A percentile compares a stretch with the other conserved stretches of the same genome.
Conservation (phyloP, 1,140 invertebrate species). For the Drosophila arizonae region DNA sequence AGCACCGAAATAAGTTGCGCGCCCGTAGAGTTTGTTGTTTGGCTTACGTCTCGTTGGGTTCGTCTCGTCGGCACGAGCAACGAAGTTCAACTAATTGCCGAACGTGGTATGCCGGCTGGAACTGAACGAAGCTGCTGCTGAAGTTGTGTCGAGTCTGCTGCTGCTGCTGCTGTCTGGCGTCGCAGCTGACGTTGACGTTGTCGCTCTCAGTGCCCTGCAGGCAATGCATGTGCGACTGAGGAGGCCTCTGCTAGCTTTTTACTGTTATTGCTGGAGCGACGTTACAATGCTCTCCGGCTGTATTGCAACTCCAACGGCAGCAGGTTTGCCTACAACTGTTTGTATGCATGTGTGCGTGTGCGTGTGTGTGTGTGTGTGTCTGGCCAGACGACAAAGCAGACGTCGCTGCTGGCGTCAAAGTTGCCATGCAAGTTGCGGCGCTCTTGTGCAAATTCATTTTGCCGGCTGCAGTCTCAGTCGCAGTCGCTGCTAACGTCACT, state of each 20-base stretch:
- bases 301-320: conserved; percentile 28
- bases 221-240: conserved; percentile 51
- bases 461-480: conserved; percentile 25
- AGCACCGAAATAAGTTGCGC: conserved; percentile 36
- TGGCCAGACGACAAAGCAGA: conserved; percentile 66
- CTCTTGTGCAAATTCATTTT: conserved; percentile 29
- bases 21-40: conserved; percentile 44
- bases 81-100: conserved; percentile 76
- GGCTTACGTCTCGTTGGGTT: conserved; percentile 40
- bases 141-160: conserved; percentile 30
- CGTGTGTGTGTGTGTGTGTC: conserved; percentile 9
- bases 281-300: conserved; percentile 16
- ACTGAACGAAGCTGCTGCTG: conserved; percentile 39
- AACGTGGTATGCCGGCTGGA: conserved; percentile 49
- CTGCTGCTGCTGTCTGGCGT: conserved; percentile 25
- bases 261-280: conserved; percentile 56
- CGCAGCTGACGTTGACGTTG: conserved; percentile 24
- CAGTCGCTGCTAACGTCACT: conserved; percentile 24
- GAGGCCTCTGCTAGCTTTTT: conserved; percentile 49
- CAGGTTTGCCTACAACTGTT: conserved; percentile 43
- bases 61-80: conserved; percentile 71
- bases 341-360: not conserved
- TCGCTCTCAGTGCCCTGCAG: conserved; percentile 49
- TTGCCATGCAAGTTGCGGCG: conserved; percentile 31
- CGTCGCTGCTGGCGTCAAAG: conserved; percentile 18